Conservation (phyloP, 2,113 vertebrate species). For the Gasterosteus nipponicus region DNA sequence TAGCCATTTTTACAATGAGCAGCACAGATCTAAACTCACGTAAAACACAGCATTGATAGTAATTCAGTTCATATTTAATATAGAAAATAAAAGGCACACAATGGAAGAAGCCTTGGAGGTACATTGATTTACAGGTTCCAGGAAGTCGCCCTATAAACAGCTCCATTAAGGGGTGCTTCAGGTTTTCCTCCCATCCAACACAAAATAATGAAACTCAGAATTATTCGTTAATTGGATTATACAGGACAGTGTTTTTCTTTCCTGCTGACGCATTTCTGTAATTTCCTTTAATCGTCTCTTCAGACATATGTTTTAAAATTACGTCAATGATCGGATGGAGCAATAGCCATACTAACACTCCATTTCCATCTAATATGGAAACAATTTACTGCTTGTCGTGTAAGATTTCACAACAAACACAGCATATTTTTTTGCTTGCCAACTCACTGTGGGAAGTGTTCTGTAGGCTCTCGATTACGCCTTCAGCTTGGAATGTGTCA, state of each 20-base stretch:
- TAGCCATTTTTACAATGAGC: slow-evolving; percentile 69
- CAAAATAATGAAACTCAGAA: slow-evolving; percentile 62
- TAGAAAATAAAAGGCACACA: slow-evolving; percentile 59
- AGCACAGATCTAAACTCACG: slow-evolving; percentile 36
- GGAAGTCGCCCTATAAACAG: slow-evolving; percentile 64
- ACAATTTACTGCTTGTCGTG: slow-evolving; percentile 71
- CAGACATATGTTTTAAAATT: slow-evolving; percentile 46
- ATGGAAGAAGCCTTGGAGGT: slow-evolving; percentile 58
- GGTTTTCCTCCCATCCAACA: slow-evolving; percentile 51
- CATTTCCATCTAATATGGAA: slow-evolving; percentile 69
- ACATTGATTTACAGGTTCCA: slow-evolving; percentile 46
- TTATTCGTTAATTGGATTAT: slow-evolving; percentile 72
- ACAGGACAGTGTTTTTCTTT: slow-evolving; percentile 60
- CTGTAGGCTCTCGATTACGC: slow-evolving; percentile 12
- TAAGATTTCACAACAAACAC: slow-evolving; percentile 60
- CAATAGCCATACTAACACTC: slow-evolving; percentile 50
- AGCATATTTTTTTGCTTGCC: slow-evolving; percentile 27
- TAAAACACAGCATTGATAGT: slow-evolving; percentile 63
- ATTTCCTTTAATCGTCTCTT: slow-evolving; percentile 64
- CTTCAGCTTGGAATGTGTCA: slow-evolving; percentile 33
- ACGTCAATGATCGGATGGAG: slow-evolving; percentile 53
- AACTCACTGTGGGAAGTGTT: slow-evolving; percentile 32
- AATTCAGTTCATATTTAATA: slow-evolving; percentile 77
- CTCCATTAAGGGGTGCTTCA: slow-evolving; percentile 34
- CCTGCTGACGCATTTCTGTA: slow-evolving; percentile 48